Evolutionary conservation across 2,797 vertebrate species (phyloP).

Genomic region (Lepidocolaptes lacrymiger): DNA sequence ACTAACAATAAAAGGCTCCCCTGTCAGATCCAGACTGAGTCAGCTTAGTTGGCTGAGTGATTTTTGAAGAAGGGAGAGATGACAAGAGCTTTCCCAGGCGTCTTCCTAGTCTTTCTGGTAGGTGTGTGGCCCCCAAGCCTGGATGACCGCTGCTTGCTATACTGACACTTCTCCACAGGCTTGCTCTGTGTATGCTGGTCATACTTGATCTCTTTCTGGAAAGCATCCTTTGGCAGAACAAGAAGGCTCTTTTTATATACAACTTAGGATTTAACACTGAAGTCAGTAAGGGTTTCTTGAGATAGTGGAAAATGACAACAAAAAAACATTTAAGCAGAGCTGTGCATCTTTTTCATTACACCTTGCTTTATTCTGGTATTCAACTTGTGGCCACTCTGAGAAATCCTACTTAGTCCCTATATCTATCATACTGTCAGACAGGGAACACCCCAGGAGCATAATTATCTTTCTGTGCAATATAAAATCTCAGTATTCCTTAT

Average conservation of each 20-base stretch:
- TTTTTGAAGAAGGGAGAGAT: neutral
- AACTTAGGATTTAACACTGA: neutral
- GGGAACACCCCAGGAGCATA: neutral
- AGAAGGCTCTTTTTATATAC: neutral
- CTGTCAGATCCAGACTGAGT: neutral
- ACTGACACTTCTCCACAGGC: neutral
- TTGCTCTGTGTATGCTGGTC: neutral
- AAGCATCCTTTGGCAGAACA: neutral
- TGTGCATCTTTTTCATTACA: neutral
- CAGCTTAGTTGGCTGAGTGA: accelerated
- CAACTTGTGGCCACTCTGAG: neutral
- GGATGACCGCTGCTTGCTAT: neutral
- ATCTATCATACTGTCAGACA: neutral
- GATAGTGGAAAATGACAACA: neutral
- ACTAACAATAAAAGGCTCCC: neutral
- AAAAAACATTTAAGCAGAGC: neutral
- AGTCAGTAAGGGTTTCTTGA: neutral
- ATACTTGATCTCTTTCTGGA: neutral
- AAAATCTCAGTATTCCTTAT: neutral
- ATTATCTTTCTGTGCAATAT: neutral
- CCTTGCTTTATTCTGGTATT: neutral
- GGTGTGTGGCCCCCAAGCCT: neutral
- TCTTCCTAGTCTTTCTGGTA: neutral
- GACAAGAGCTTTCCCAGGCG: neutral
- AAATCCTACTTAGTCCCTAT: neutral